phyloP scores from a whole-genome alignment of 2,888 invertebrate genomes.

The Lathronympha strigana region DNA sequence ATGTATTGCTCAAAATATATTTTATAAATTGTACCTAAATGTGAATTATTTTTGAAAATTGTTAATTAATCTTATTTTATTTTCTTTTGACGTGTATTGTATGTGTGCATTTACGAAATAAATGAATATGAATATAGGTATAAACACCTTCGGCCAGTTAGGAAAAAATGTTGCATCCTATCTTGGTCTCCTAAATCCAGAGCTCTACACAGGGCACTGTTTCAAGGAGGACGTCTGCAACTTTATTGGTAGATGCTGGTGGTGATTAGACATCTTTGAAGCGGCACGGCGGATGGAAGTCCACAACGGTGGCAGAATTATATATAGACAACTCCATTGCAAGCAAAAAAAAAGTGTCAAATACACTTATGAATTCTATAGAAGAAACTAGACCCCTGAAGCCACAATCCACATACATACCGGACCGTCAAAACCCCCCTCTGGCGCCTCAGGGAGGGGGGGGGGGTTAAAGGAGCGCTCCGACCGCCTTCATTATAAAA shows the following conservation, averaged over 20 bases:
- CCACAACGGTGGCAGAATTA: constrained; percentile 36
- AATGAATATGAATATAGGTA: background rate
- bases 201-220: constrained; percentile 37
- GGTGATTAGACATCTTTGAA: constrained; percentile 37
- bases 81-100: no score
- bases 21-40: no score
- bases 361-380: constrained; percentile 12
- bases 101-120: no score
- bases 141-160: background rate
- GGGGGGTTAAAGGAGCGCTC: no score
- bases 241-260: constrained; percentile 38
- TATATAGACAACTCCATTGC: constrained; percentile 42
- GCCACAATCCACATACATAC: background rate
- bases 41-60: no score
- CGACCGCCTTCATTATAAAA: no score
- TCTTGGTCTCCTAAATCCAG: background rate
- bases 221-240: constrained; percentile 40
- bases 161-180: background rate
- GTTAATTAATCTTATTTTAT: no score
- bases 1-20: no score
- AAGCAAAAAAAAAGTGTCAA: constrained; percentile 31
- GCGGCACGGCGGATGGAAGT: constrained; percentile 44
- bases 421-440: background rate
- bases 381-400: background rate
- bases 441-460: no score